Percentiles rank a stretch among this genome's conserved stretches.
These are phyloP conservation scores for Philonicus albiceps DNA, from an alignment of 2,888 invertebrate species.

Conservation along the genomic window DNA sequence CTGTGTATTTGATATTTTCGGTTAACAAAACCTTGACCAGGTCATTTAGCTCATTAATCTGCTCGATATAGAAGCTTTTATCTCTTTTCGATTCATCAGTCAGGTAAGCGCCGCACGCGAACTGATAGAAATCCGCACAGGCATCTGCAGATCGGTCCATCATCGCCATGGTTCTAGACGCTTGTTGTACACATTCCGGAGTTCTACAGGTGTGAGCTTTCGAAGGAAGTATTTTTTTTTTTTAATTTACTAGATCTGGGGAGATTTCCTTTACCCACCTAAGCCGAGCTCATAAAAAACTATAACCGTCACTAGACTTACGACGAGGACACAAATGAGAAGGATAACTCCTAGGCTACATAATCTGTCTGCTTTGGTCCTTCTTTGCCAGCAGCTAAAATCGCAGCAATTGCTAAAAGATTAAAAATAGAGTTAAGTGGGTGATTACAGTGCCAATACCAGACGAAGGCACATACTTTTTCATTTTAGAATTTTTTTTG, in stretches of 20 bases:
- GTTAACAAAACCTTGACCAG: conserved; percentile 24
- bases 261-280: background rate
- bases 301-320: background rate
- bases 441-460: background rate
- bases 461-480: background rate
- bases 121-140: conserved; percentile 80
- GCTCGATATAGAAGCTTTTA: background rate
- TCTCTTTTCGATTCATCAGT: background rate
- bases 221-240: background rate
- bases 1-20: background rate
- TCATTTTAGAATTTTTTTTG: background rate
- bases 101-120: conserved; percentile 69
- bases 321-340: background rate
- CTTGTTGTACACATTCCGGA: conserved; percentile 80
- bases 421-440: background rate
- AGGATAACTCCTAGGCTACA: background rate
- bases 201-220: conserved; percentile 67
- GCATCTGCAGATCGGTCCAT: conserved; percentile 75
- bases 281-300: background rate
- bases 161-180: conserved; percentile 71
- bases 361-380: background rate
- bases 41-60: conserved; percentile 15
- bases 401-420: background rate
- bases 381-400: conserved; percentile 6
- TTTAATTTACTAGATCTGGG: background rate